Conservation (phyloP, 2,888 invertebrate genomes). For the Orgyia antiqua region DNA sequence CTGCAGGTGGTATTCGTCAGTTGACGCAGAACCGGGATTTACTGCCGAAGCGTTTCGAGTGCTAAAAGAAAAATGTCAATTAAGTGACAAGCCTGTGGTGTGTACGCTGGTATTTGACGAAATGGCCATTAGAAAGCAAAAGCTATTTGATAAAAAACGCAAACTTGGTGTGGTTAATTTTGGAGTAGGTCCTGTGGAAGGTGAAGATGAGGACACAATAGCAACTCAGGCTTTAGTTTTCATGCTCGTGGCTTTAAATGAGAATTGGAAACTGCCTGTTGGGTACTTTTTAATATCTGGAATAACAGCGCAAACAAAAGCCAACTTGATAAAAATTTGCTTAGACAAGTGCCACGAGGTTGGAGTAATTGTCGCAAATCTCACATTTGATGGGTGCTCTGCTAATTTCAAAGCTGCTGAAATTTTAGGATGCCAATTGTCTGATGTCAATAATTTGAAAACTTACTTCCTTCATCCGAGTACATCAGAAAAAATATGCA, state of each 20-base stretch:
- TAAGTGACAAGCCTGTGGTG: constrained; percentile 1
- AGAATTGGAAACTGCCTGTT: constrained; percentile 34
- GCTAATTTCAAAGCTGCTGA: constrained; percentile 17
- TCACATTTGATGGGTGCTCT: constrained; percentile 25
- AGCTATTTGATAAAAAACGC: constrained; percentile 1
- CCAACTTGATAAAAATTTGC: constrained; percentile 3
- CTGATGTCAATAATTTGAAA: constrained; percentile 3
- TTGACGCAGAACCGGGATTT: constrained; percentile 12
- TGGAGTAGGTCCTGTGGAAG: too few species aligned
- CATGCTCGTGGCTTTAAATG: constrained; percentile 27
- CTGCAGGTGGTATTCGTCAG: constrained; percentile 8
- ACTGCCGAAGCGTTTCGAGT: constrained; percentile 8
- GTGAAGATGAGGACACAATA: too few species aligned
- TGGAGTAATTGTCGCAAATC: constrained; percentile 16
- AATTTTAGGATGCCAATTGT: constrained; percentile 15
- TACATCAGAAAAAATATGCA: constrained; percentile 12
- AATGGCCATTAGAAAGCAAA: constrained; percentile 13
- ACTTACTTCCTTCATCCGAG: constrained; percentile 21
- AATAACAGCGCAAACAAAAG: constrained; percentile 22
- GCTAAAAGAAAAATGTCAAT: constrained; percentile 2
- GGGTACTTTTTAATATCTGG: constrained; percentile 32
- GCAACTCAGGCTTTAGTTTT: constrained; percentile 28
- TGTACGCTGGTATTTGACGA: constrained; percentile 16
- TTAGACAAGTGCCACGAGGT: constrained; percentile 22
- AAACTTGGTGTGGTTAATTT: too few species aligned